Evolutionary conservation across 2,797 vertebrate species (phyloP).

Genomic region (Tauraco hartlaubi): DNA sequence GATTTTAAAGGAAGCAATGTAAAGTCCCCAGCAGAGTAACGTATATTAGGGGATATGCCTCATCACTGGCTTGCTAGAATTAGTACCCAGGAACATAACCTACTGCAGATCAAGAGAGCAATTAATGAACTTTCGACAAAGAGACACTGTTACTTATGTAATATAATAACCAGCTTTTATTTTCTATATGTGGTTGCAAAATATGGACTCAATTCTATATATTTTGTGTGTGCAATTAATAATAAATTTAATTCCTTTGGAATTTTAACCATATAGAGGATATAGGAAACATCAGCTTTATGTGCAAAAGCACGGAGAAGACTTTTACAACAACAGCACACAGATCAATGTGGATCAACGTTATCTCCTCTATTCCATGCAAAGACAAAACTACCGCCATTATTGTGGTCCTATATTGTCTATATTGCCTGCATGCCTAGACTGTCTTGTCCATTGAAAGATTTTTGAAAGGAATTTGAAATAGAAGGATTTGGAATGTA

Average conservation of each 20-base stretch:
- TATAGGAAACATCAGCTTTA: background rate
- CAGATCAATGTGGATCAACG: background rate
- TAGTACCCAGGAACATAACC: background rate
- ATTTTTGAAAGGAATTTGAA: background rate
- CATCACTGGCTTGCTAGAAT: background rate
- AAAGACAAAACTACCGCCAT: background rate
- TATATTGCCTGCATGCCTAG: background rate
- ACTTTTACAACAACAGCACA: background rate
- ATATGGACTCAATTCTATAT: background rate
- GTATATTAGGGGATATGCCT: background rate
- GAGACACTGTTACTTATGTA: background rate
- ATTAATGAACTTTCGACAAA: background rate
- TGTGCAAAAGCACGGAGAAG: background rate
- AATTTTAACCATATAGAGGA: background rate
- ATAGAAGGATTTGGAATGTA: background rate
- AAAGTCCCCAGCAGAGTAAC: background rate
- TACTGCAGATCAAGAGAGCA: background rate
- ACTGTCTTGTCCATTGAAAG: background rate
- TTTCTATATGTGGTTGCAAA: background rate
- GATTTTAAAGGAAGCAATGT: background rate
- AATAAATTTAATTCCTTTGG: background rate
- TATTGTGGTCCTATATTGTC: background rate
- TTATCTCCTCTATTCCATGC: background rate
- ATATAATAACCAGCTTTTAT: background rate
- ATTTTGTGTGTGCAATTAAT: background rate